A percentile compares a stretch with the other conserved stretches of the same genome.
Evolutionary conservation across 2,113 vertebrate species (phyloP).

Genomic region (Anser brachyrhynchus): DNA sequence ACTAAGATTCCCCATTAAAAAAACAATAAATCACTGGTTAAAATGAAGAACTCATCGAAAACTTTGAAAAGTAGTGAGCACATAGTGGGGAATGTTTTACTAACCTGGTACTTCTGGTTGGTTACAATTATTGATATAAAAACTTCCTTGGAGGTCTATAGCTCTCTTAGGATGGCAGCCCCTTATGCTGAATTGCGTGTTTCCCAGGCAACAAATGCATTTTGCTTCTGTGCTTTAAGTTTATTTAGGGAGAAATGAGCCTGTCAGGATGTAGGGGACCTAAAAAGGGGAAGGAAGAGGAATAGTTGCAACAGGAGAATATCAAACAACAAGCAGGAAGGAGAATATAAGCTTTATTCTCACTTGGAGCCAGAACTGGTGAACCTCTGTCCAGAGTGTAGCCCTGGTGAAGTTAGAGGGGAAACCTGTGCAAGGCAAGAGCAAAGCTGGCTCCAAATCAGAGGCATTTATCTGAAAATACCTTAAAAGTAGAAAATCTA

Average conservation of each 20-base stretch:
- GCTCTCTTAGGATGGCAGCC: slow-evolving; percentile 41
- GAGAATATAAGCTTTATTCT: background rate
- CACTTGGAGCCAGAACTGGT: background rate
- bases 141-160: slow-evolving; percentile 67
- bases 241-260: slow-evolving; percentile 58
- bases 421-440: background rate
- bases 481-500: slow-evolving; percentile 60
- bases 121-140: slow-evolving; percentile 36
- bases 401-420: background rate
- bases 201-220: slow-evolving; percentile 67
- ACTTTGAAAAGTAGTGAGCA: background rate
- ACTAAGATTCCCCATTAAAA: background rate
- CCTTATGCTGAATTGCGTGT: background rate
- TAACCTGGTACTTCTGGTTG: slow-evolving; percentile 24
- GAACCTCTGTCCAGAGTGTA: background rate
- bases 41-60: background rate
- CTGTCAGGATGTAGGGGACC: slow-evolving; percentile 36
- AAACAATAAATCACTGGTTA: background rate
- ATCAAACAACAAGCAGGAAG: background rate
- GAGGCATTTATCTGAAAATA: slow-evolving; percentile 56
- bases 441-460: background rate
- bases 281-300: slow-evolving; percentile 47
- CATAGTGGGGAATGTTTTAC: slow-evolving; percentile 11
- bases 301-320: slow-evolving; percentile 35
- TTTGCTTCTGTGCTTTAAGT: slow-evolving; percentile 57